Evolutionary conservation across 2,113 vertebrate species (phyloP), one percentile per base, ranked within the genome.

Genomic region (Nibea coibor): DNA sequence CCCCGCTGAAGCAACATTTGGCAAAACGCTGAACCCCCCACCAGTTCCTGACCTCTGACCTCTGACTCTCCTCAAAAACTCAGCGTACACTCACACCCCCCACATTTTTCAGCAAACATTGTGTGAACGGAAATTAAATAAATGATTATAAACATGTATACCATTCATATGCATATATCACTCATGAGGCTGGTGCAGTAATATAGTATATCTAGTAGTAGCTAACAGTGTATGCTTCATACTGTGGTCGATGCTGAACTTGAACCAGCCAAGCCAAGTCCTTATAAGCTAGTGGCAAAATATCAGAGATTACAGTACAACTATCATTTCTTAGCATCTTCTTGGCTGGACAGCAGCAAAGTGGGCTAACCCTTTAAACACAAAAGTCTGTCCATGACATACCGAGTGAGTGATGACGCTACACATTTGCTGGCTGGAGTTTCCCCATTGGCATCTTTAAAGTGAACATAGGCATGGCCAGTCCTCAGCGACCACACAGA

Each of bases 31-130:
- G 20, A 57, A 42, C 42, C 26, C 45, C 19, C 58, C 73, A 47
- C 72, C 71, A 61, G 63, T 15, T 31, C 10, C 31, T 28, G 53
- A 63, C 61, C 48, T 58, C 22, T 78, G 71, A 54, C 68, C 51
- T 80, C 28, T 65, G 28, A 35, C 39, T 11, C 6, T 10, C 8
- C n/a, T 42, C 15, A 64, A 43, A 64, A 47, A 15, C 57, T 56
- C 11, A 10, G 5, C 11, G 17, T n/a, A 19, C 47, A 20, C 48
- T 47, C 42, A 9, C 8, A 26, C 16, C 24, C 12, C 24, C 11
- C 14, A 28, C 12, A 54, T 62, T n/a, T 43, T 35, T 35, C 31
- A 35, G 31, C 31, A 31, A 31, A 8, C 31, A 35, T 35, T 0
- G 7, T 35, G 31, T 35, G 31, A 35, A 35, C 6, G 31, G 31